Base-by-base conservation (phyloP, 2,113 vertebrate genomes). In the Phoenicopterus ruber region DNA sequence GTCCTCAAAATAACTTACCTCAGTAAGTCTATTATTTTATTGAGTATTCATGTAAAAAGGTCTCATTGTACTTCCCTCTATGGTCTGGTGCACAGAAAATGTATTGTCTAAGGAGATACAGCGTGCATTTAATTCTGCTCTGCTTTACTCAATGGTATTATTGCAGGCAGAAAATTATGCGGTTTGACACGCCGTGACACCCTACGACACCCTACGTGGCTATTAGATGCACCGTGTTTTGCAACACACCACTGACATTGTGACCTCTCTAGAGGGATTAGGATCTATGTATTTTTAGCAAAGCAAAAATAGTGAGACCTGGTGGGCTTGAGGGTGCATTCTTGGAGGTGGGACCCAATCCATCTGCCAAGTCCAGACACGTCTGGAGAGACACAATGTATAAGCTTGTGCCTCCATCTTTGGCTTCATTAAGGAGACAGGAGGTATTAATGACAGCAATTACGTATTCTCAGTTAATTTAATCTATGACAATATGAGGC, bases 371-470 rank as follows among this genome's bases (percentile, higher is more conserved):
- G 44, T 31, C 36, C 63, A 67, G 72, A 40, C n/a, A 24, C 28
- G 16, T 86, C 86, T 19, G 6, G 0, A 1, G 46, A 61, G 22
- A 86, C 47, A 62, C 11, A 19, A 32, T 59, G 49, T 44, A 61
- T 73, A 49, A 65, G 46, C 26, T 71, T 84, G 34, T 55, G 44
- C 19, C 36, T 84, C 44, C 47, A 55, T 38, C 55, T 88, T 58
- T 83, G 50, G 47, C 76, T 88, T 90, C 63, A 58, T 94, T 97
- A 91, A 65, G n/a, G 54, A 90, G 73, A 93, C 69, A 86, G 70
- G 47, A 66, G 72, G 61, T 92, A 90, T 95, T 94, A 93, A 92
- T 89, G 86, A 80, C 42, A 91, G 72, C 70, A 94, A 77, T 92
- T 97, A 93, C 5, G 2, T 59, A 79, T 84, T 91, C 70, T 59